Evolutionary conservation across 1,140 invertebrate species (phyloP).

Genomic region (Platorchestia sp.): DNA sequence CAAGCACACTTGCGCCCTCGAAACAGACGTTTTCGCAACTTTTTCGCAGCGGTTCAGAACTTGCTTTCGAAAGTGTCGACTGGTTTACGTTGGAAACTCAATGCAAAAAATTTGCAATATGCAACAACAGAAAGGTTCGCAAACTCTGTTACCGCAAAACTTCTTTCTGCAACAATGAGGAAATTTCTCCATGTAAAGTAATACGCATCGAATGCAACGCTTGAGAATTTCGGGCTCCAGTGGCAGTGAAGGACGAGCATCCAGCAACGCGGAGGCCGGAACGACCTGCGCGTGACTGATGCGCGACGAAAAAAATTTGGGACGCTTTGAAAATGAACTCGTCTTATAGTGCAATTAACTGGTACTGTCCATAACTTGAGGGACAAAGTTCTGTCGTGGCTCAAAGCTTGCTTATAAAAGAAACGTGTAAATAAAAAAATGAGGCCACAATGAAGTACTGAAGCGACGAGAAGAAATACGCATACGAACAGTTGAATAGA

Average conservation of each 20-base stretch:
- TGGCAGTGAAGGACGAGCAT: too few relatives aligned
- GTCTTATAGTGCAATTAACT: too few relatives aligned
- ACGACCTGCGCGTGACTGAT: background rate
- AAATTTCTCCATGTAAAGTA: background rate
- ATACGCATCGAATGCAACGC: background rate
- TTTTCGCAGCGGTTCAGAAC: background rate
- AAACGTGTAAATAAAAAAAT: too few relatives aligned
- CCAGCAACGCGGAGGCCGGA: background rate
- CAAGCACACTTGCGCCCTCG: background rate
- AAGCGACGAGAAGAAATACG: too few relatives aligned
- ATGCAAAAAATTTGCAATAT: background rate
- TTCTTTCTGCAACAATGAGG: background rate
- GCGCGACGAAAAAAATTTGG: background rate
- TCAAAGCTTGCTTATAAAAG: too few relatives aligned
- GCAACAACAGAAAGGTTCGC: background rate
- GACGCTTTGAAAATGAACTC: background rate
- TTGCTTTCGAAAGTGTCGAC: background rate
- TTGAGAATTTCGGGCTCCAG: background rate
- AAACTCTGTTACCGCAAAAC: background rate
- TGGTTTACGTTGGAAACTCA: background rate
- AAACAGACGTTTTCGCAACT: background rate
- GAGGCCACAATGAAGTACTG: too few relatives aligned
- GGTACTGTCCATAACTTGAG: too few relatives aligned
- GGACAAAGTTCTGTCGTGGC: too few relatives aligned
- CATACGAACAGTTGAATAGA: too few relatives aligned